Conservation (phyloP, 2,113 vertebrate genomes). For the Channa argus region DNA sequence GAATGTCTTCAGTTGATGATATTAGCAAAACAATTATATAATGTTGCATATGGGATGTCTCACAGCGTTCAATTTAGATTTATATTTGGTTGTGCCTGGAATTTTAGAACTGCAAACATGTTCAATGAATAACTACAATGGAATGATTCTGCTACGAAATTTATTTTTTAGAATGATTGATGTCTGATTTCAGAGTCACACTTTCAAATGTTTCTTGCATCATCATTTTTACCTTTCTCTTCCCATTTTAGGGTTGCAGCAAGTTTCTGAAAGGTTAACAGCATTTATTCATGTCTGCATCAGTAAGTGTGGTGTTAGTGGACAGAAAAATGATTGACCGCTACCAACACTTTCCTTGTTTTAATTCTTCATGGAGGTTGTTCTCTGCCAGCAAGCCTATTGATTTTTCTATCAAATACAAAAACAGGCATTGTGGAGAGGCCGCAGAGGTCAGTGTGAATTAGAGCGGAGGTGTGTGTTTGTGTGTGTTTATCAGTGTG, state of each 20-base stretch:
- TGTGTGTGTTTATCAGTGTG: conserved; percentile 6
- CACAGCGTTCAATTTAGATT: too few species aligned
- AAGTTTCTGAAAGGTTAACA: background rate
- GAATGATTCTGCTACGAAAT: background rate
- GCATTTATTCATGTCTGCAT: conserved; percentile 13
- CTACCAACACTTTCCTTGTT: conserved; percentile 72
- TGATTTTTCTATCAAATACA: conserved; percentile 81
- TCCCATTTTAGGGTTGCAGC: background rate
- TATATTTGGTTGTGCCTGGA: too few species aligned
- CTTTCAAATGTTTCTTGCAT: conserved; percentile 3
- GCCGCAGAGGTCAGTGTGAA: conserved; percentile 78
- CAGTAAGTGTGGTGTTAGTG: conserved; percentile 26
- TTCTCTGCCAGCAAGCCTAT: conserved; percentile 75
- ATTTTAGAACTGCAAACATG: too few species aligned
- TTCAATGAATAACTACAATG: background rate
- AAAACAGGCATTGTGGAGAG: conserved; percentile 76
- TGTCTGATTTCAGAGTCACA: background rate
- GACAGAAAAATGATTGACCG: conserved; percentile 69
- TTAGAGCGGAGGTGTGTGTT: conserved; percentile 71
- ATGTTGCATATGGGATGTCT: too few species aligned
- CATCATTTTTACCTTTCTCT: background rate
- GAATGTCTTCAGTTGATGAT: background rate
- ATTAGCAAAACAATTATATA: background rate
- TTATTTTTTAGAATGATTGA: background rate
- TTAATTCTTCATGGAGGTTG: conserved; percentile 76